Evolutionary conservation across 2,113 vertebrate species (phyloP).

Genomic region (Ranitomeya imitator): DNA sequence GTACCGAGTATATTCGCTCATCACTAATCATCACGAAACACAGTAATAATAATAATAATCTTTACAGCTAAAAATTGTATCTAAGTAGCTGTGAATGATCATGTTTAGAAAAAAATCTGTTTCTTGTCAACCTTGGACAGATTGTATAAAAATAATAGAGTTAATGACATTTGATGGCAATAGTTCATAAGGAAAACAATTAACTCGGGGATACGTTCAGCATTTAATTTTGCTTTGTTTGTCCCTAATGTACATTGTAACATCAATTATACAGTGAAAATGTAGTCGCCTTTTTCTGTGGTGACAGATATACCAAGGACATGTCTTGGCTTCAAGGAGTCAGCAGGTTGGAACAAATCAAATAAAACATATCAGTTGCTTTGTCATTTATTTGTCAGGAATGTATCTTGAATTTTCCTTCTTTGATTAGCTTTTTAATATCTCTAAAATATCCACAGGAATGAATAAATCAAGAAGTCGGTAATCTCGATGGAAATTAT

Average conservation of each 20-base stretch:
- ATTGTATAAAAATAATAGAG: background rate
- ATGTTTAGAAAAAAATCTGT: background rate
- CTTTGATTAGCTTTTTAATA: constrained; percentile 52
- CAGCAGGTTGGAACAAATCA: background rate
- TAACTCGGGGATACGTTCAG: constrained; percentile 15
- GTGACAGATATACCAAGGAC: background rate
- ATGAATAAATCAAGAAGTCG: constrained; percentile 21
- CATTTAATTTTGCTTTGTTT: constrained; percentile 41
- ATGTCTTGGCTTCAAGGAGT: constrained; percentile 36
- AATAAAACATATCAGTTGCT: constrained; percentile 44
- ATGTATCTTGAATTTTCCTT: constrained; percentile 59
- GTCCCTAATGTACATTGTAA: constrained; percentile 43
- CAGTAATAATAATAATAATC: background rate
- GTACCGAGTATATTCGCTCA: too few relatives aligned
- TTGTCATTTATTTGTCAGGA: constrained; percentile 47
- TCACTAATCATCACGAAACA: too few relatives aligned
- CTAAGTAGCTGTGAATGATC: background rate
- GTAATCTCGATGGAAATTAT: constrained; percentile 58
- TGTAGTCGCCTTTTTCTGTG: background rate
- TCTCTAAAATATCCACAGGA: constrained; percentile 55
- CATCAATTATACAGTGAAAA: constrained; percentile 45
- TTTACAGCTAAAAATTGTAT: background rate
- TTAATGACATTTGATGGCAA: background rate
- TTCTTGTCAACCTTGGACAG: background rate
- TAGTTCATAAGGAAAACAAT: background rate